Conservation (phyloP, 2,888 invertebrate species). For the Cosmia pyralina region DNA sequence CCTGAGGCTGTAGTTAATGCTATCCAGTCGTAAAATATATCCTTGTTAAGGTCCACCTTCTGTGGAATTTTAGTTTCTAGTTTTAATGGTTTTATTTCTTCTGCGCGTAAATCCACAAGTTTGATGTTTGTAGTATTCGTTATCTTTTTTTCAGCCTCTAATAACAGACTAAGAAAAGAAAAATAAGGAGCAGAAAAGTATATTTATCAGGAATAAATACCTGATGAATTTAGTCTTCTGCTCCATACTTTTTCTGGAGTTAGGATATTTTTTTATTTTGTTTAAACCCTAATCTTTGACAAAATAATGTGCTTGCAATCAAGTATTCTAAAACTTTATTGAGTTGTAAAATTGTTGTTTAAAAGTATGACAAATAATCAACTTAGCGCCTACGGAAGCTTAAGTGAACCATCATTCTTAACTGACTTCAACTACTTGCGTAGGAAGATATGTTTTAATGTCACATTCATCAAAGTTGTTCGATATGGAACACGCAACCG, state of each 20-base stretch:
- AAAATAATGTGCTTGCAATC: conserved; percentile 5
- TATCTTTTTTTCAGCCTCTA: neutral
- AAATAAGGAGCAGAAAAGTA: no score
- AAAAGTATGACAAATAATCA: conserved; percentile 39
- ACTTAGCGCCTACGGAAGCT: conserved; percentile 48
- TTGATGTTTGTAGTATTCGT: neutral
- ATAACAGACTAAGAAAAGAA: no score
- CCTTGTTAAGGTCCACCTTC: conserved; percentile 30
- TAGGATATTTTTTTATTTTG: neutral
- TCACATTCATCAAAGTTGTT: conserved; percentile 30
- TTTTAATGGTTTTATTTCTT: conserved; percentile 17
- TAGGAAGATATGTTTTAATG: conserved; percentile 48
- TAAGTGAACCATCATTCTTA: conserved; percentile 47
- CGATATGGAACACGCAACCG: conserved; percentile 27
- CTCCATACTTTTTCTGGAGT: neutral
- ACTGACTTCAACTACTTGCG: conserved; percentile 39
- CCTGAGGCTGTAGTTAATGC: conserved; percentile 32
- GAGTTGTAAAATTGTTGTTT: conserved; percentile 17
- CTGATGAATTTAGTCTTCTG: neutral
- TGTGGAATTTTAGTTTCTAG: conserved; percentile 22
- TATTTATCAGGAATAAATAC: no score
- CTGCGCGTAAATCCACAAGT: neutral
- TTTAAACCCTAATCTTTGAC: neutral
- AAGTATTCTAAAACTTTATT: conserved; percentile 26
- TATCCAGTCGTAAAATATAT: conserved; percentile 32